Conservation (phyloP, 2,797 vertebrate species). For the Microctenopoma stevenorrisi region DNA sequence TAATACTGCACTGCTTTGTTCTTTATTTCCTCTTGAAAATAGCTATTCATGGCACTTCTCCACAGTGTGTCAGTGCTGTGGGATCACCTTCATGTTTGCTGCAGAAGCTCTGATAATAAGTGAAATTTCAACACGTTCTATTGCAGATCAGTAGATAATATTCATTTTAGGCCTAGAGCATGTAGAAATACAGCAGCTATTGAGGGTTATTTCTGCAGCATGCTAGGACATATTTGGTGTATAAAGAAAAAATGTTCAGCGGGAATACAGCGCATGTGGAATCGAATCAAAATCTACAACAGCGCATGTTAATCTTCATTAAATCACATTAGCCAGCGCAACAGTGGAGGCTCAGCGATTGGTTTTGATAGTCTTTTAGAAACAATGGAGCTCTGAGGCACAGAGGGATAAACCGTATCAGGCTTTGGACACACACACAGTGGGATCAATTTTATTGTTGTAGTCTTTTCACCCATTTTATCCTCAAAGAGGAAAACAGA, state of each 20-base stretch:
- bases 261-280: background rate
- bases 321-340: background rate
- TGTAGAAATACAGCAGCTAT: background rate
- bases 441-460: background rate
- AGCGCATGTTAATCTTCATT: background rate
- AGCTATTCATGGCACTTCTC: conserved; percentile 28
- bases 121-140: too few species aligned
- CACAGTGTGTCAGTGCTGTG: background rate
- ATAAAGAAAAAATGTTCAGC: background rate
- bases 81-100: background rate
- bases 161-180: background rate
- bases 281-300: background rate
- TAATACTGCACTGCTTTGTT: conserved; percentile 33
- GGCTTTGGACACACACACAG: background rate
- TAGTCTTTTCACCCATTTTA: background rate
- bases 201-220: background rate
- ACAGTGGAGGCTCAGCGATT: background rate
- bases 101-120: background rate
- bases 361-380: background rate
- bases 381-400: background rate
- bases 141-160: background rate
- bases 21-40: conserved; percentile 53
- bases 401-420: background rate
- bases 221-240: background rate
- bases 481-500: background rate